Conservation (phyloP, 2,797 vertebrate species). For the Liparis tanakae region DNA sequence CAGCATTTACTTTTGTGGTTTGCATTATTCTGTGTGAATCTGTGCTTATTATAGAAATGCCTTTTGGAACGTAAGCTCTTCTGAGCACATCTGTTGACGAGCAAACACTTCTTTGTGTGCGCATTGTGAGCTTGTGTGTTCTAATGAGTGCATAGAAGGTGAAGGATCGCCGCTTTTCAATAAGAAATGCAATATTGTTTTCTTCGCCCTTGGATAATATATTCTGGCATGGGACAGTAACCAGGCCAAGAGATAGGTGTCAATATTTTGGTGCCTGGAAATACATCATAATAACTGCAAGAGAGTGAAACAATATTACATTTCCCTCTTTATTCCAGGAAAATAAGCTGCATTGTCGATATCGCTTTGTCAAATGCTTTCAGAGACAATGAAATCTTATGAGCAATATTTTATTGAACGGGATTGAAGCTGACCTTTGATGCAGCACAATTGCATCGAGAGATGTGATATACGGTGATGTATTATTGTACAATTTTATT, state of each 20-base stretch:
- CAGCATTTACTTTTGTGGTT: constrained; percentile 27
- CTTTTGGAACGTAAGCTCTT: background rate
- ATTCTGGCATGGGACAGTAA: constrained; percentile 51
- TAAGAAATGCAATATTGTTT: constrained; percentile 72
- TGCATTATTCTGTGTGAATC: background rate
- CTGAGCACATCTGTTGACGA: constrained; percentile 21
- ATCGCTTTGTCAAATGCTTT: constrained; percentile 67
- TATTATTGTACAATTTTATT: constrained; percentile 49
- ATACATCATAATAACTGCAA: constrained; percentile 61
- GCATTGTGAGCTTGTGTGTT: constrained; percentile 17
- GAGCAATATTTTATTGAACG: constrained; percentile 38
- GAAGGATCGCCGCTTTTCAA: constrained; percentile 64
- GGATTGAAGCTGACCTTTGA: constrained; percentile 58
- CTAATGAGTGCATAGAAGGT: constrained; percentile 58
- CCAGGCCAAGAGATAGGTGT: constrained; percentile 52
- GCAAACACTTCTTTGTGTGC: constrained; percentile 14
- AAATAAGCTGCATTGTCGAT: constrained; percentile 69
- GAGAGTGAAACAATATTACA: constrained; percentile 67
- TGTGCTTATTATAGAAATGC: background rate
- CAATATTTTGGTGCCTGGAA: constrained; percentile 56
- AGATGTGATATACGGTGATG: constrained; percentile 45
- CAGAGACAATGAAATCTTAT: constrained; percentile 64
- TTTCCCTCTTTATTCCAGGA: constrained; percentile 60
- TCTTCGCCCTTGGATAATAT: constrained; percentile 53
- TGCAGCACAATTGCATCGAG: constrained; percentile 56